phyloP scores from a whole-genome alignment of 2,113 vertebrate species.

The Phylloscopus whistleri region DNA sequence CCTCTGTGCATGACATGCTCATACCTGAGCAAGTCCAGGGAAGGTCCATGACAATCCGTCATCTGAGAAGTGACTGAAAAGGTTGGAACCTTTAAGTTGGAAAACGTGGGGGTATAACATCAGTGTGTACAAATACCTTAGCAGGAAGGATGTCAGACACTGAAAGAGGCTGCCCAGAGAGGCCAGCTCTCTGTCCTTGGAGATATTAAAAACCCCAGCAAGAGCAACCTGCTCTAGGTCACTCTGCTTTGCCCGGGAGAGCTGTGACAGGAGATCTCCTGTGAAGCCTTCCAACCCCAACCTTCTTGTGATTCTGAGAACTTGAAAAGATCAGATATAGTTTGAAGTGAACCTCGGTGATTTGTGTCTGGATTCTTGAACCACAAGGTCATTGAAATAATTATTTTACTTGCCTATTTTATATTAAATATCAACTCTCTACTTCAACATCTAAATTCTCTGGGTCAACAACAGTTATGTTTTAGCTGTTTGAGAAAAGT shows the following conservation, averaged over 20 bases:
- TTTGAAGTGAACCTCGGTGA: background rate
- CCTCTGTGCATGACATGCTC: background rate
- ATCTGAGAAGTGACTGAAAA: background rate
- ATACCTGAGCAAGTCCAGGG: accelerated
- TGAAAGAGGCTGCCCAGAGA: background rate
- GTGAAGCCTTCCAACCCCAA: background rate
- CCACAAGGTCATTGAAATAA: background rate
- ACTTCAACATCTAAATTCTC: background rate
- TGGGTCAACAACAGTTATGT: background rate
- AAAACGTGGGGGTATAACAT: accelerated
- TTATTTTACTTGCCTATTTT: background rate
- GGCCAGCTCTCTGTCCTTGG: background rate
- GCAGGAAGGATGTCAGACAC: too few relatives aligned
- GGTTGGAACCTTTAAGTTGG: background rate
- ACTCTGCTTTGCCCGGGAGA: background rate
- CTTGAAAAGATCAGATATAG: background rate
- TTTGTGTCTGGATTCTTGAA: background rate
- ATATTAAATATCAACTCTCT: background rate
- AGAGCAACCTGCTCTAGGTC: background rate
- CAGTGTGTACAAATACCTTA: background rate
- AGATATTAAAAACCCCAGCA: background rate
- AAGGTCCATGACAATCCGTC: accelerated
- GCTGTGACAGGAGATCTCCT: background rate
- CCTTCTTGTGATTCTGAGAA: background rate
- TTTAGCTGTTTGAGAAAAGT: background rate